Percentiles rank a stretch among this genome's conserved stretches.
phyloP scores from a whole-genome alignment of 2,888 invertebrate species.

The Archaeoteleia sp. region DNA sequence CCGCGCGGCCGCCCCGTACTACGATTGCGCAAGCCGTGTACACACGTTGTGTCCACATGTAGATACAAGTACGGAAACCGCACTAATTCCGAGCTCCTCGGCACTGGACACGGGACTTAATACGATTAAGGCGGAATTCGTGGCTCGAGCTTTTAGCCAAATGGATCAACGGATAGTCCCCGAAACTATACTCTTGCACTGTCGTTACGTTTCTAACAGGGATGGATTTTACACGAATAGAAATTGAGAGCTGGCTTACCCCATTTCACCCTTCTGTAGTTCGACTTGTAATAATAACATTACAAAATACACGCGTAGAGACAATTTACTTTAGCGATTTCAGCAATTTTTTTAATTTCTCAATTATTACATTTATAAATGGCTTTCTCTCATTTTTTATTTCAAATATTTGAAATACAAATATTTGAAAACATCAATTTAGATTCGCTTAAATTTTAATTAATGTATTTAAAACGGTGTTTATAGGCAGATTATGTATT shows the following conservation, averaged over 20 bases:
- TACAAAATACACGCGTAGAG: conserved; percentile 19
- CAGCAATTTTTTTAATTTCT: too few relatives aligned
- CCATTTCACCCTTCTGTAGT: too few relatives aligned
- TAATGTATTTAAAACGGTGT: too few relatives aligned
- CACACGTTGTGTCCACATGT: conserved; percentile 49
- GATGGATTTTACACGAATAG: conserved; percentile 15
- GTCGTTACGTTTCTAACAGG: conserved; percentile 43
- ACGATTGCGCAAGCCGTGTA: conserved; percentile 55
- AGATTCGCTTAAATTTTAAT: too few relatives aligned
- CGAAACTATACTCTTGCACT: conserved; percentile 51
- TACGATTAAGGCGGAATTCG: conserved; percentile 64
- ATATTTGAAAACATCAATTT: too few relatives aligned
- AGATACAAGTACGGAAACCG: conserved; percentile 56
- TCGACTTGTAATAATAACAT: conserved; percentile 21
- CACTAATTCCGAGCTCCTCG: conserved; percentile 59
- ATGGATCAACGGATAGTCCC: conserved; percentile 59
- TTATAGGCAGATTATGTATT: too few relatives aligned
- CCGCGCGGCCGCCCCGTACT: conserved; percentile 36
- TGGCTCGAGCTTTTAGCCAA: conserved; percentile 65
- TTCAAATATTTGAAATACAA: too few relatives aligned
- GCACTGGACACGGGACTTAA: conserved; percentile 62
- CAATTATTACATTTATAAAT: too few relatives aligned
- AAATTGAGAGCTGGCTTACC: too few relatives aligned
- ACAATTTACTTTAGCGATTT: too few relatives aligned
- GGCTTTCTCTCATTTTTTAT: too few relatives aligned